Conservation (phyloP, 1,140 invertebrate genomes). For the Aphelenchoides avenae region DNA sequence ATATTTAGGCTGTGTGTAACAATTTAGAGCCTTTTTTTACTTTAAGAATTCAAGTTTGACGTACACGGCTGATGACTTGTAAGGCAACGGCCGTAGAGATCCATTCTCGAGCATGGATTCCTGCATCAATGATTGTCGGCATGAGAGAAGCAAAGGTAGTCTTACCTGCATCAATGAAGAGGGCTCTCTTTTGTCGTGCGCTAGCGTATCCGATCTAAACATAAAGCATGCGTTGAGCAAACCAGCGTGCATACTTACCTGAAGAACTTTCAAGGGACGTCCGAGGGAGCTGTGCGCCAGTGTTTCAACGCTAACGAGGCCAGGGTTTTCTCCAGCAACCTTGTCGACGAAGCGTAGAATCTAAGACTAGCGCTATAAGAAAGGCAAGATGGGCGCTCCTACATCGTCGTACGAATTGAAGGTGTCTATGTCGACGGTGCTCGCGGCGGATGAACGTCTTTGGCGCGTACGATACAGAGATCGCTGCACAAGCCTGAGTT, state of each 20-base stretch:
- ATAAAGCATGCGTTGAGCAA: not conserved
- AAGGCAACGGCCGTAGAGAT: constrained; percentile 22
- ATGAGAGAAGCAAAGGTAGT: not conserved
- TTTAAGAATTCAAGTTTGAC: not conserved
- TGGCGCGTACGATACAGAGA: no score
- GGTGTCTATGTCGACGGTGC: no score
- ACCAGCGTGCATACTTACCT: constrained; percentile 3
- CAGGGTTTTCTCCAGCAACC: constrained; percentile 2
- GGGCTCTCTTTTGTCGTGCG: not conserved
- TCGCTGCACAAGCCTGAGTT: no score
- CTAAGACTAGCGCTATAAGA: no score
- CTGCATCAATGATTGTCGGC: constrained; percentile 27
- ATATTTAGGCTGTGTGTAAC: no score
- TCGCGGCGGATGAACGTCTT: no score
- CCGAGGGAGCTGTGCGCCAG: constrained; percentile 6
- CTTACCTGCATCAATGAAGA: constrained; percentile 8
- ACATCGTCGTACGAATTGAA: no score
- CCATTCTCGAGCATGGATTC: constrained; percentile 36
- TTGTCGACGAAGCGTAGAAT: constrained; percentile 5
- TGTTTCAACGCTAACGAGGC: constrained; percentile 15
- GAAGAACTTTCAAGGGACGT: constrained; percentile 13
- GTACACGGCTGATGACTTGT: constrained; percentile 14
- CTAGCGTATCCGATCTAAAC: not conserved
- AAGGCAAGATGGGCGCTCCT: no score
- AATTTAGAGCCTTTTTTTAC: no score